Evolutionary conservation across 1,140 invertebrate genomes (phyloP).

Genomic region (Tetragnatha versicolor): DNA sequence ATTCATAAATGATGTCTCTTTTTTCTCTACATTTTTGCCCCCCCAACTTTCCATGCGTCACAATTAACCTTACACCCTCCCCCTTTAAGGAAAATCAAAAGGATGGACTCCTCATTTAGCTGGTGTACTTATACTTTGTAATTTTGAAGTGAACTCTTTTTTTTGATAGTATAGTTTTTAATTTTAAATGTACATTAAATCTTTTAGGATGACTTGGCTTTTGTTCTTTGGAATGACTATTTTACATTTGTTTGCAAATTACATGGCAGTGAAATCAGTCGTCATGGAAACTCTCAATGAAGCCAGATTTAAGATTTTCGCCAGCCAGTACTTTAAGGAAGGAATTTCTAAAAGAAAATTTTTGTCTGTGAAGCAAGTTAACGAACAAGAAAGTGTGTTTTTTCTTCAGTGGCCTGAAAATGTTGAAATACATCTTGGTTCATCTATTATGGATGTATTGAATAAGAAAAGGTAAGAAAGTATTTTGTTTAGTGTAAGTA

Average conservation of each 20-base stretch:
- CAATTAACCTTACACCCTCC: no score
- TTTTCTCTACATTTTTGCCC: no score
- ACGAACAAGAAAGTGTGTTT: slow-evolving; percentile 67
- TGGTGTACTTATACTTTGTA: no score
- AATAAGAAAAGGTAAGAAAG: neutral
- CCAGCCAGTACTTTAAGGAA: slow-evolving; percentile 70
- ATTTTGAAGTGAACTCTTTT: no score
- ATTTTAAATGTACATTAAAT: slow-evolving; percentile 44
- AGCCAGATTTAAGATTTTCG: slow-evolving; percentile 73
- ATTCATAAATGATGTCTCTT: no score
- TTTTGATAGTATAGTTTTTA: neutral
- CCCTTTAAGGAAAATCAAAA: no score
- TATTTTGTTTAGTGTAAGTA: neutral
- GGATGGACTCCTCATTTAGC: no score
- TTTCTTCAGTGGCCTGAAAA: neutral
- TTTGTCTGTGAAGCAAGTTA: slow-evolving; percentile 66
- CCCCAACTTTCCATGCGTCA: no score
- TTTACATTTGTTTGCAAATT: slow-evolving; percentile 86
- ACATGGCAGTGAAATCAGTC: slow-evolving; percentile 78
- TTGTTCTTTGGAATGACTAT: slow-evolving; percentile 77
- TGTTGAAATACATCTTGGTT: slow-evolving; percentile 19
- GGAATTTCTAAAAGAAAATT: slow-evolving; percentile 62
- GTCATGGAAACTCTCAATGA: slow-evolving; percentile 81
- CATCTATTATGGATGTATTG: slow-evolving; percentile 33
- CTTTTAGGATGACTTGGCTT: slow-evolving; percentile 72